Percentiles rank a stretch among this genome's conserved stretches.
Conservation (phyloP, 2,797 vertebrate genomes). For the Cheirogaleus major region DNA sequence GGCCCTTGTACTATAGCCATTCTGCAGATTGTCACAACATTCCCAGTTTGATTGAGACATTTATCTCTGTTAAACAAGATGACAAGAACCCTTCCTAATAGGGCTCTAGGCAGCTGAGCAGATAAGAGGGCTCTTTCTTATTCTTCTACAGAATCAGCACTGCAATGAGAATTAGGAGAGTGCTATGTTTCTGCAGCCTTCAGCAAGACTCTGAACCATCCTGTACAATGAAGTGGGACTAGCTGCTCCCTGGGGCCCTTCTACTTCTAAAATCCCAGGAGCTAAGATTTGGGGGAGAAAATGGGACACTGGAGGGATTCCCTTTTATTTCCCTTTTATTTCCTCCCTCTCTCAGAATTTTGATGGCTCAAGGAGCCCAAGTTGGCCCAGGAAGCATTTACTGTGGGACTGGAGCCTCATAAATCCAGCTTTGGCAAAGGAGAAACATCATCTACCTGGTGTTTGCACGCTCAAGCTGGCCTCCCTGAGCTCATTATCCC, state of each 20-base stretch:
- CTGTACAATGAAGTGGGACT: neutral
- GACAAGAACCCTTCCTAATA: neutral
- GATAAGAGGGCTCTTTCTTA: neutral
- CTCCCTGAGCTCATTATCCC: neutral
- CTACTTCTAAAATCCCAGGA: neutral
- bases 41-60: neutral
- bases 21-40: constrained; percentile 37
- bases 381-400: neutral
- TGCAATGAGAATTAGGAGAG: neutral
- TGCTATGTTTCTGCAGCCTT: neutral
- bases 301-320: neutral
- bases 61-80: constrained; percentile 42
- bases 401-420: neutral
- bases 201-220: neutral
- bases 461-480: neutral
- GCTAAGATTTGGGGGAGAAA: neutral
- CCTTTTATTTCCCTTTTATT: neutral
- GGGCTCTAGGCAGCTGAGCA: neutral
- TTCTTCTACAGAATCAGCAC: neutral
- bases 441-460: neutral
- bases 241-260: neutral
- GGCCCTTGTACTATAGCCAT: neutral
- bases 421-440: neutral
- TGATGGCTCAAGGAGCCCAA: neutral
- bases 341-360: neutral